Base-by-base conservation (phyloP, 2,797 vertebrate species). In the Acipenser transmontanus region DNA sequence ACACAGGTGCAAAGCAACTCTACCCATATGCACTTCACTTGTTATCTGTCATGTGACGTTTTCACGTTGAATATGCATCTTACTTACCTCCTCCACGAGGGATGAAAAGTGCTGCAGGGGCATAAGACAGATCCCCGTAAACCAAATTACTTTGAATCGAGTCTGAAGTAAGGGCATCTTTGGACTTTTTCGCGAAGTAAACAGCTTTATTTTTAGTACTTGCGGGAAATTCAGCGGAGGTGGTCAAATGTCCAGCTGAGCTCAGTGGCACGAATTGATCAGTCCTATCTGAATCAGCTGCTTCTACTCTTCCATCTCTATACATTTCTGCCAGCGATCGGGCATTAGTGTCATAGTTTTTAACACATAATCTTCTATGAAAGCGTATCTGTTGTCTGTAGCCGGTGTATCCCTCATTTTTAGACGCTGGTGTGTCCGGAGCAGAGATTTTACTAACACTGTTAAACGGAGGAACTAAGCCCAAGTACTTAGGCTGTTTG, bases 41-140 rank as follows among this genome's bases (percentile, higher is more conserved):
- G 14, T 17, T 34, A 34, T 34, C 34, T 34, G 34, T 3, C 34
- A 4, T 34, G 34, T 34, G 34, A 34, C 34, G 34, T 34, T 34
- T 34, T 34, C 34, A 34, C 34, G 34, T 34, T 34, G 34, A 34
- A 34, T 3, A 34, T 34, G 34, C 34, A 5, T 69, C 87, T 92
- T 78, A 97, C 87, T 92, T 78, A 97, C 95, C 93, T 96, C 86
- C 9, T 94, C 87, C 63, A 95, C 74, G 0, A 95, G 73, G 12
- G 82, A 73, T 1, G 89, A 89, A 52, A 96, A 87, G 61, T 94
- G 93, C 6, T 87, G 80, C 72, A 96, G 83, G 83, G 0, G 85
- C 74, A 0, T 72, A 76, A 47, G 92, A 87, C 77, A 97, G 17
- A 71, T 95, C 93, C 59, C 96, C 94, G 63, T 77, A 89, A 0